These are phyloP conservation scores for Saturnia pavonia DNA, from an alignment of 2,888 invertebrate genomes.

Conservation along the genomic window DNA sequence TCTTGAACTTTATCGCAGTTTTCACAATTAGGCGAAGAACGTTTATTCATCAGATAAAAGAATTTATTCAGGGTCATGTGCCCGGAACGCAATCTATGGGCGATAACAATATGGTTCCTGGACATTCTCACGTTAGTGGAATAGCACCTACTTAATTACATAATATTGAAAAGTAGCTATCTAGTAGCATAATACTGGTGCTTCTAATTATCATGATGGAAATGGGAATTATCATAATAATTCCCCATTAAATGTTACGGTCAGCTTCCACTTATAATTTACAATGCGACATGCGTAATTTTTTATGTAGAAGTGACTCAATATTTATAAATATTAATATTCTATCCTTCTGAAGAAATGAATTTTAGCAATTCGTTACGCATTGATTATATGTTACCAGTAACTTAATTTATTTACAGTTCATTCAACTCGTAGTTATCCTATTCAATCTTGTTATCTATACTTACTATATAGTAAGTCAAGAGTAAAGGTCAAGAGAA, in stretches of 20 bases:
- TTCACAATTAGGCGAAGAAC: too few species aligned
- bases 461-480: too few species aligned
- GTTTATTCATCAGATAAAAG: too few species aligned
- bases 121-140: too few species aligned
- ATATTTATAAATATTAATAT: neutral
- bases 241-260: neutral
- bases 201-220: neutral
- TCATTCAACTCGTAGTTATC: neutral
- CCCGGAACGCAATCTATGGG: too few species aligned
- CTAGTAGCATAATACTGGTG: neutral
- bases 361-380: neutral
- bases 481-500: too few species aligned
- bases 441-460: neutral
- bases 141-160: neutral
- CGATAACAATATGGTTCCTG: too few species aligned
- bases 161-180: neutral
- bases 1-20: too few species aligned
- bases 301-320: slow-evolving; percentile 1
- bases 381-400: neutral
- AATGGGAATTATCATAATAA: neutral
- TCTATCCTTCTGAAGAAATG: neutral
- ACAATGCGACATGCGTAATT: neutral
- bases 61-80: too few species aligned
- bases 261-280: neutral
- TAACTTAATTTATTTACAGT: neutral